Evolutionary conservation across 2,113 vertebrate species (phyloP), one percentile per base, ranked within the genome.

Genomic region (Empidonax alnorum): DNA sequence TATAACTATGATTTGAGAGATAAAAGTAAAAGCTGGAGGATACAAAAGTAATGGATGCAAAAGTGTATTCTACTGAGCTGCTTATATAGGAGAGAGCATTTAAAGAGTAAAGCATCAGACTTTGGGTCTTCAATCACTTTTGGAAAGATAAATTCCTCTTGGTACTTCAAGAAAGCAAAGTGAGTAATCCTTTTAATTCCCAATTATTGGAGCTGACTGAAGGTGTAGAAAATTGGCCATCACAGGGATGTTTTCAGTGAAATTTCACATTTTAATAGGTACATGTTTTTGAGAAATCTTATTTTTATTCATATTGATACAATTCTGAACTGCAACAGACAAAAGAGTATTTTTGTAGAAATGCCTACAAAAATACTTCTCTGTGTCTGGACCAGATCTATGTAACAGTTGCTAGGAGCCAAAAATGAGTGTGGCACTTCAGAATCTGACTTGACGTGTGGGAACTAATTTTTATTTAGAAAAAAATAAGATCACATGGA

Each of bases 381-480:
- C 75, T 31, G 50, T 80, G 85, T 96, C 93, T 95, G 78, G 82
- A 59, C 72, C 50, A 90, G 63, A 79, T 87, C 91, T 83, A 27
- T 92, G 62, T 75, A 82, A 73, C 94, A 91, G 94, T 93, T 97
- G 84, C 84, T 96, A 93, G 87, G 92, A 96, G 91, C 84, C 83
- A 90, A 95, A 95, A 90, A 80, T 63, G 62, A 94, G 52, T 47
- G 68, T 80, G 75, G 12, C 63, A 71, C 89, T 94, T 90, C 71
- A 91, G 84, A 83, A 91, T 85, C 59, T 93, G 93, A 87, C 78
- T 91, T 55, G 71, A 71, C 80, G 72, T 90, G 91, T 90, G 92
- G 93, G 95, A 94, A 91, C 78, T 83, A 90, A 91, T 91, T 96
- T 93, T 90, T 95, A 94, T 95, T 95, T 94, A 93, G 78, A 77